Conservation (phyloP, 2,113 vertebrate species). For the Sisor rabdophorus region DNA sequence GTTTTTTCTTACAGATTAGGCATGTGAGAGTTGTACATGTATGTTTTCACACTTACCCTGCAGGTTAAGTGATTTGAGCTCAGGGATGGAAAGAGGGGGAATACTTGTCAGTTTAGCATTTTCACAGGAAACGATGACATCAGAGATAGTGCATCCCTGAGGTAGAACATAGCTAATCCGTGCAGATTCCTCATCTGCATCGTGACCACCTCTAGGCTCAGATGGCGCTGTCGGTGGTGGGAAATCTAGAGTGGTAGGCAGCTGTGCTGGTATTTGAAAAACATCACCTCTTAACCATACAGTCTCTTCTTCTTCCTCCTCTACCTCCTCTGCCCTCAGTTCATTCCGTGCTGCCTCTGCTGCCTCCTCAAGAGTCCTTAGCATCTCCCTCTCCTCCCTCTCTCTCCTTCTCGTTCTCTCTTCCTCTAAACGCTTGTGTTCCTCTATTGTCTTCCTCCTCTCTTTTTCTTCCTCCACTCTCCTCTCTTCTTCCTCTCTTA, state of each 20-base stretch:
- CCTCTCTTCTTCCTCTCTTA: slow-evolving; percentile 35
- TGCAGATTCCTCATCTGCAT: slow-evolving; percentile 27
- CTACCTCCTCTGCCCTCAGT: slow-evolving; percentile 4
- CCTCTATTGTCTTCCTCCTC: slow-evolving; percentile 33
- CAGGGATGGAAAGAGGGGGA: slow-evolving; percentile 78
- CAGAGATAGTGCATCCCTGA: slow-evolving; percentile 75
- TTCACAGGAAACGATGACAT: slow-evolving; percentile 78
- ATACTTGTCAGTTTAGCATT: slow-evolving; percentile 75
- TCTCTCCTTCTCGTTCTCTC: slow-evolving; percentile 47
- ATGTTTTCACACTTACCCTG: slow-evolving; percentile 71
- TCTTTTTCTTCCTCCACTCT: slow-evolving; percentile 41
- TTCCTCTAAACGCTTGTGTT: slow-evolving; percentile 47
- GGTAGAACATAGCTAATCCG: slow-evolving; percentile 69
- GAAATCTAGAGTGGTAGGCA: slow-evolving; percentile 43
- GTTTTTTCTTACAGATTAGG: not conserved
- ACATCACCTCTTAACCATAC: slow-evolving; percentile 72
- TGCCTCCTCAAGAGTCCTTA: slow-evolving; percentile 43
- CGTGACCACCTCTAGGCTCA: slow-evolving; percentile 37
- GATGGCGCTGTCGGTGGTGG: slow-evolving; percentile 34
- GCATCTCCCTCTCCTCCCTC: slow-evolving; percentile 44
- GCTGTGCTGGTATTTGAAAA: slow-evolving; percentile 66
- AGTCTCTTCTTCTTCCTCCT: slow-evolving; percentile 51
- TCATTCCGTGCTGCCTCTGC: slow-evolving; percentile 41
- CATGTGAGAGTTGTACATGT: not conserved
- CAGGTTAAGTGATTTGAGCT: slow-evolving; percentile 83